phyloP scores from a whole-genome alignment of 1,140 invertebrate species.

The Lordiphosa clarofinis region DNA sequence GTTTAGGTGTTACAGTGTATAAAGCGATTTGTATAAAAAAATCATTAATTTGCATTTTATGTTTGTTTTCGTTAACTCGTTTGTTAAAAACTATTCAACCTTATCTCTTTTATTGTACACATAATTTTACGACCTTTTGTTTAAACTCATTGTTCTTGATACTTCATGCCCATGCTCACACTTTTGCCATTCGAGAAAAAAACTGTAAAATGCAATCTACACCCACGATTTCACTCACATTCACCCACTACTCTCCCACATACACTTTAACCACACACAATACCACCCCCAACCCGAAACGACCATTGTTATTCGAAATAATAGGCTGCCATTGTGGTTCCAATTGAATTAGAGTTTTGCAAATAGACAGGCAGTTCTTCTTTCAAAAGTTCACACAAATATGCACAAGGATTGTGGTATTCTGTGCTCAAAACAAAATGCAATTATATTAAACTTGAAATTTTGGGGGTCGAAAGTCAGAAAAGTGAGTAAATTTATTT shows the following conservation, averaged over 20 bases:
- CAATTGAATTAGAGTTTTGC: slow-evolving; percentile 61
- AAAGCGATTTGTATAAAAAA: slow-evolving; percentile 50
- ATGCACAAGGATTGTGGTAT: too few species aligned
- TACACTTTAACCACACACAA: slow-evolving; percentile 5
- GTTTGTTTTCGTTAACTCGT: too few species aligned
- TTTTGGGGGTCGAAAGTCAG: too few species aligned
- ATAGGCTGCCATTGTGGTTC: slow-evolving; percentile 50
- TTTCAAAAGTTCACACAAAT: too few species aligned
- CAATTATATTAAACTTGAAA: too few species aligned
- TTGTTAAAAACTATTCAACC: neutral
- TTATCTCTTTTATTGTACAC: slow-evolving; percentile 11
- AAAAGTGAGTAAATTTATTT: too few species aligned
- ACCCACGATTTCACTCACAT: slow-evolving; percentile 20
- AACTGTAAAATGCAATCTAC: slow-evolving; percentile 46
- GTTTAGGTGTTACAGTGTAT: slow-evolving; percentile 77
- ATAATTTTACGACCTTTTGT: slow-evolving; percentile 42
- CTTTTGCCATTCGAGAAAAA: slow-evolving; percentile 10
- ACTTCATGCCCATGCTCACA: slow-evolving; percentile 23
- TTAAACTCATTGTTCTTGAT: slow-evolving; percentile 40
- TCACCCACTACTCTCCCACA: slow-evolving; percentile 5
- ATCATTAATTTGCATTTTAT: too few species aligned
- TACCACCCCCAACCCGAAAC: slow-evolving; percentile 12
- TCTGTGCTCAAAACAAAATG: too few species aligned
- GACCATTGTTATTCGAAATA: slow-evolving; percentile 52
- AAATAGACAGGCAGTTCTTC: slow-evolving; percentile 25